A percentile compares a stretch with the other conserved stretches of the same genome.
These are phyloP conservation scores for Sus cebifrons DNA, from an alignment of 2,797 vertebrate genomes.

Conservation along the genomic window DNA sequence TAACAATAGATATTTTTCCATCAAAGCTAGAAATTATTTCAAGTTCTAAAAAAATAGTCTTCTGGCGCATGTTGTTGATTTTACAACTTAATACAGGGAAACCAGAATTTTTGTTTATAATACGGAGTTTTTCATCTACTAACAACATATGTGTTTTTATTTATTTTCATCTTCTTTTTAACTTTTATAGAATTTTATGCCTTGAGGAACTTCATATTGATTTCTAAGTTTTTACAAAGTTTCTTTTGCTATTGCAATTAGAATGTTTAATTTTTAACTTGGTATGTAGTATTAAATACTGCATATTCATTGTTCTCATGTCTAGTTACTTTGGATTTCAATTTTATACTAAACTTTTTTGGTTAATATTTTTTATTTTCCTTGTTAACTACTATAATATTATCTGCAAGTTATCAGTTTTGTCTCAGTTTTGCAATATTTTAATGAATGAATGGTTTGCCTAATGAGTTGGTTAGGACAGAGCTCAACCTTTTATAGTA, in stretches of 20 bases:
- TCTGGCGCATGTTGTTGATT: not conserved
- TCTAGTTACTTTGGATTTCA: not conserved
- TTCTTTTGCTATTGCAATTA: constrained; percentile 21
- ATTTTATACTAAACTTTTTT: not conserved
- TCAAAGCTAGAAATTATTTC: constrained; percentile 52
- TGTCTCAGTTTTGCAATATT: constrained; percentile 20
- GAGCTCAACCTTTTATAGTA: not conserved
- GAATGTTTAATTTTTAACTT: constrained; percentile 47
- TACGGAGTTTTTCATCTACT: not conserved
- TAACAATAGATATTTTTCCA: not conserved
- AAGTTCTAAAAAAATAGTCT: constrained; percentile 46
- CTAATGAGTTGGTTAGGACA: not conserved
- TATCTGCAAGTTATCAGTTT: not conserved
- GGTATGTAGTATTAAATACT: not conserved
- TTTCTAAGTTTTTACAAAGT: not conserved
- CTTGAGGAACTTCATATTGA: not conserved
- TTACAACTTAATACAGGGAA: constrained; percentile 4
- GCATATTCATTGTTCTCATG: not conserved
- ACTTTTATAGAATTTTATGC: not conserved
- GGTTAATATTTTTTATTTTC: constrained; percentile 17
- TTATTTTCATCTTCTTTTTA: not conserved
- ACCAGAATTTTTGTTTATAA: not conserved
- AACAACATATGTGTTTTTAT: not conserved
- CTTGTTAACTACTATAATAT: not conserved
- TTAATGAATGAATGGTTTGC: constrained; percentile 37